Evolutionary conservation across 1,140 invertebrate species (phyloP), one percentile per base, ranked within the genome.

Genomic region (Conus ventricosus): DNA sequence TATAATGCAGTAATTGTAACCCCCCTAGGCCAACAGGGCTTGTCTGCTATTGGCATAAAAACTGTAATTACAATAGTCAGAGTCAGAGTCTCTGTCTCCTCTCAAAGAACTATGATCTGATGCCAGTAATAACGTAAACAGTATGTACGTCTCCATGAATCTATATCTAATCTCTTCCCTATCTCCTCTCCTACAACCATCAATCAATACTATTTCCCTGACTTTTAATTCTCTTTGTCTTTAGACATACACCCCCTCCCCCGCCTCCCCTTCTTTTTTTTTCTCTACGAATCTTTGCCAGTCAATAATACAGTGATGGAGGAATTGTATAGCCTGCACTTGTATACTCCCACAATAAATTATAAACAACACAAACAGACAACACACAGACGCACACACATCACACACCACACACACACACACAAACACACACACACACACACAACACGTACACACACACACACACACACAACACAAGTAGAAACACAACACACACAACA

Each of bases 381-480:
- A n/a, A 81, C n/a, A 81, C 78, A 20, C 78, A 7, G 0, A 51
- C 51, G 6, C 1, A 6, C 78, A 25, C 78, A 25, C 6, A 1
- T n/a, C 78, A 25, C 78, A 25, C 17, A 25, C 84, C 84, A 75
- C 17, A 57, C 10, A 13, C n/a, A 25, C n/a, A 25, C 10, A 81
- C 78, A 81, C 10, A 27, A 4, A 81, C 51, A 27, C 15, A 27
- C 25, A 51, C n/a, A 25, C 78, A 25, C 51, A 51, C 13, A 27
- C 15, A 27, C 1, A n/a, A 81, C 6, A 51, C 20, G 25, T 0
- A 25, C 25, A 51, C 6, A 51, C 6, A 81, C 51, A 81, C 25
- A 81, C 51, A 81, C n/a, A 25, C 78, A 27, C 78, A 81, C 8
- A 60, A n/a, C 84, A 53, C 84, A n/a, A n/a, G n/a, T n/a, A n/a